phyloP scores from a whole-genome alignment of 2,888 invertebrate species.

The Operophtera brumata region DNA sequence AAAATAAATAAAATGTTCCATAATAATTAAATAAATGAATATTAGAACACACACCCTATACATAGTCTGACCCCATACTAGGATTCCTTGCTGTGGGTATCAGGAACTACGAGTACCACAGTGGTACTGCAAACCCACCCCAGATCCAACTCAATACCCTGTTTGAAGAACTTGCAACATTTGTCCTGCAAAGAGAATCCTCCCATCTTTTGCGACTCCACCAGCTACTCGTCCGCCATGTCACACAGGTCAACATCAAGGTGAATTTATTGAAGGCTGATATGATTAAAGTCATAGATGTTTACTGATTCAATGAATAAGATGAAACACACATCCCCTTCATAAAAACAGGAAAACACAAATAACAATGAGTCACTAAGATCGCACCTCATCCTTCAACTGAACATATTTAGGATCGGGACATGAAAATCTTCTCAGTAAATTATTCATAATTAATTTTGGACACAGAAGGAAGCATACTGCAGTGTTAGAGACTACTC shows the following conservation, averaged over 20 bases:
- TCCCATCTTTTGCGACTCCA: too few species aligned
- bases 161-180: too few species aligned
- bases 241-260: neutral
- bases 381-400: conserved; percentile 49
- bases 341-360: conserved; percentile 25
- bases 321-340: conserved; percentile 2
- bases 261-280: too few species aligned
- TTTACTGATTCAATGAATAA: conserved; percentile 5
- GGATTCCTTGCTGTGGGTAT: too few species aligned
- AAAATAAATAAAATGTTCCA: too few species aligned
- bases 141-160: too few species aligned
- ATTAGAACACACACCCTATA: neutral
- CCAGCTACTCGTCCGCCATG: too few species aligned
- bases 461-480: conserved; percentile 30
- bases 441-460: conserved; percentile 44
- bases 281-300: conserved; percentile 11
- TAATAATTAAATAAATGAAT: neutral
- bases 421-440: conserved; percentile 47
- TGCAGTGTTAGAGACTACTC: conserved; percentile 30
- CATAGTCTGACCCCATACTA: too few species aligned
- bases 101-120: too few species aligned
- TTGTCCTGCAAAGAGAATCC: too few species aligned
- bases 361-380: conserved; percentile 17
- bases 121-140: too few species aligned
- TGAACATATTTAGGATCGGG: conserved; percentile 53